These are phyloP conservation scores for Marasmarcha lunaedactyla DNA, from an alignment of 2,888 invertebrate genomes.

Conservation along the genomic window DNA sequence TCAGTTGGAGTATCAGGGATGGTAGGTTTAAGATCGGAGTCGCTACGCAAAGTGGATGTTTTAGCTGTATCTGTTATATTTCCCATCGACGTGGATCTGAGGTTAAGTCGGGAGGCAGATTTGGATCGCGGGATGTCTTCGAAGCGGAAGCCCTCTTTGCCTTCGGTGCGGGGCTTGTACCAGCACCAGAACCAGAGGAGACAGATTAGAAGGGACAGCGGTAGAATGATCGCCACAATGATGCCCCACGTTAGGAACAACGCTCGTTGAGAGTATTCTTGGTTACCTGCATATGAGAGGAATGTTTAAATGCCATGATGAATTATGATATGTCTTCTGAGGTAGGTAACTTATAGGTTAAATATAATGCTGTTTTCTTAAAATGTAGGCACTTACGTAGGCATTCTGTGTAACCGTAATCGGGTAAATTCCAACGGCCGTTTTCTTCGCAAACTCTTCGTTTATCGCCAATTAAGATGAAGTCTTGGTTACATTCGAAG, in stretches of 20 bases:
- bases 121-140: slow-evolving; percentile 68
- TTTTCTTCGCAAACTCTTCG: slow-evolving; percentile 81
- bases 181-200: slow-evolving; percentile 74
- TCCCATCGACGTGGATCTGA: slow-evolving; percentile 64
- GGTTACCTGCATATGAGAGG: slow-evolving; percentile 62
- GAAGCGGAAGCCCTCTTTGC: slow-evolving; percentile 69
- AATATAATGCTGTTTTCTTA: too few relatives aligned
- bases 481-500: slow-evolving; percentile 92
- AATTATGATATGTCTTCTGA: too few relatives aligned
- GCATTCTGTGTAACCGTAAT: slow-evolving; percentile 89
- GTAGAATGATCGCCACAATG: slow-evolving; percentile 78
- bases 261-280: slow-evolving; percentile 77
- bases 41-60: slow-evolving; percentile 47
- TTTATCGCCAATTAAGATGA: slow-evolving; percentile 86
- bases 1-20: slow-evolving; percentile 47
- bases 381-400: too few relatives aligned
- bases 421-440: slow-evolving; percentile 88
- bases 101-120: slow-evolving; percentile 70
- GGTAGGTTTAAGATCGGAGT: slow-evolving; percentile 43
- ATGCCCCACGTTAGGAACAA: slow-evolving; percentile 81
- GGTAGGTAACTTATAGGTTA: too few relatives aligned
- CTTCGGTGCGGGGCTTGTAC: slow-evolving; percentile 67
- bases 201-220: slow-evolving; percentile 73
- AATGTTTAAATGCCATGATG: slow-evolving; percentile 17
- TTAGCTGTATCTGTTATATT: slow-evolving; percentile 62